Percentiles rank a stretch among this genome's conserved stretches.
Conservation (phyloP, 2,888 invertebrate species). For the Ganaspis brasiliensis region DNA sequence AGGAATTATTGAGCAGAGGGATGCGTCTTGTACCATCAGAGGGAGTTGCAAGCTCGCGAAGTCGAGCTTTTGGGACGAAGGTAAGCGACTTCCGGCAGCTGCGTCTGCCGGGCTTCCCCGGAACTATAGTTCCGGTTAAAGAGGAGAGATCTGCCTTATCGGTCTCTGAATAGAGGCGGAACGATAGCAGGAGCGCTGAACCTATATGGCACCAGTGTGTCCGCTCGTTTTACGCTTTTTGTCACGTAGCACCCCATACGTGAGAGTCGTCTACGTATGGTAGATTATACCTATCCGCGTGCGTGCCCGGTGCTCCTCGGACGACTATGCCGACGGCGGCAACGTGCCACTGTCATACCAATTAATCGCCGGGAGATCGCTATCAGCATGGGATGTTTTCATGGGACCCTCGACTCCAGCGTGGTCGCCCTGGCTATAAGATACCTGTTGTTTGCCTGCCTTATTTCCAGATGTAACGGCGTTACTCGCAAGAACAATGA, state of each 20-base stretch:
- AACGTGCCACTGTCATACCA: slow-evolving; percentile 78
- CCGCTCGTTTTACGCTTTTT: slow-evolving; percentile 70
- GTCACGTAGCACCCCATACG: slow-evolving; percentile 70
- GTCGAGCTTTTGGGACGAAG: slow-evolving; percentile 69
- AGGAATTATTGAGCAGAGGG: slow-evolving; percentile 54
- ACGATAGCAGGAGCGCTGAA: slow-evolving; percentile 16
- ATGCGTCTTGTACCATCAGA: slow-evolving; percentile 57
- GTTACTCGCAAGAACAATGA: slow-evolving; percentile 21
- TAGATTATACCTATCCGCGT: slow-evolving; percentile 65
- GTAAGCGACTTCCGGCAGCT: slow-evolving; percentile 76
- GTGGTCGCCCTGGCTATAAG: slow-evolving; percentile 53
- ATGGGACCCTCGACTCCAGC: slow-evolving; percentile 64
- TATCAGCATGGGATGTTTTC: slow-evolving; percentile 73
- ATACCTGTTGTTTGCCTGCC: slow-evolving; percentile 54
- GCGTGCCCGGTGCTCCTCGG: slow-evolving; percentile 64
- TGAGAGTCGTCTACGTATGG: slow-evolving; percentile 64
- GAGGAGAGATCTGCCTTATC: slow-evolving; percentile 73
- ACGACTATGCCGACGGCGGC: slow-evolving; percentile 63
- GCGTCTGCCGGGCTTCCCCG: slow-evolving; percentile 70
- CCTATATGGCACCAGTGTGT: slow-evolving; percentile 56
- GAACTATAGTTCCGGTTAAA: slow-evolving; percentile 72
- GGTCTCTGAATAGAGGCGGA: slow-evolving; percentile 60
- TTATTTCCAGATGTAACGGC: slow-evolving; percentile 34
- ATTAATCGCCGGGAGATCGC: slow-evolving; percentile 77
- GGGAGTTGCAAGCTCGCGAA: slow-evolving; percentile 65